phyloP scores from a whole-genome alignment of 2,888 invertebrate genomes.

The Acronicta alni region DNA sequence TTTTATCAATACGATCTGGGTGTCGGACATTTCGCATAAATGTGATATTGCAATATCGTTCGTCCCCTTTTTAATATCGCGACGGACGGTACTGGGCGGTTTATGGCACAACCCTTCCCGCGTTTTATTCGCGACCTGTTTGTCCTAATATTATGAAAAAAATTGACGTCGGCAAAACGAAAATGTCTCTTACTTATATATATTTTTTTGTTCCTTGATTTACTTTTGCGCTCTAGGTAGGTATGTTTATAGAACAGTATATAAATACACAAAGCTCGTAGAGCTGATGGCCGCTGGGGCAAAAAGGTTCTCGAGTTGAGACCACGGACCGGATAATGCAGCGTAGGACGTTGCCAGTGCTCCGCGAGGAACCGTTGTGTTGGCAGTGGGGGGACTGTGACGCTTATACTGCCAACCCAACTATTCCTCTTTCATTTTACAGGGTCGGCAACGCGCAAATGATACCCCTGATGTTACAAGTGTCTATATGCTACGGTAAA shows the following conservation, averaged over 20 bases:
- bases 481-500: no score
- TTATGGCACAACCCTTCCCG: conserved; percentile 89
- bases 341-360: no score
- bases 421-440: no score
- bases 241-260: conserved; percentile 13
- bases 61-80: conserved; percentile 89
- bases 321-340: no score
- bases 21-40: conserved; percentile 89
- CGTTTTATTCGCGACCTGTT: conserved; percentile 89
- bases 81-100: conserved; percentile 87
- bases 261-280: no score
- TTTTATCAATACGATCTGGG: conserved; percentile 89
- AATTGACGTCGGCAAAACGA: conserved; percentile 86
- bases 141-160: conserved; percentile 89
- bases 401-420: no score
- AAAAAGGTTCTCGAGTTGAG: no score
- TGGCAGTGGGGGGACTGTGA: no score
- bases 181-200: conserved; percentile 71
- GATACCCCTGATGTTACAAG: no score
- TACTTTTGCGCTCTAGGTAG: conserved; percentile 26
- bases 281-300: no score
- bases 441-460: no score
- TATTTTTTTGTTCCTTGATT: conserved; percentile 64
- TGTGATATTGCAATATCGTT: conserved; percentile 89
- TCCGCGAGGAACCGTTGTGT: no score